phyloP scores from a whole-genome alignment of 2,113 vertebrate genomes.

The Sceloporus undulatus region DNA sequence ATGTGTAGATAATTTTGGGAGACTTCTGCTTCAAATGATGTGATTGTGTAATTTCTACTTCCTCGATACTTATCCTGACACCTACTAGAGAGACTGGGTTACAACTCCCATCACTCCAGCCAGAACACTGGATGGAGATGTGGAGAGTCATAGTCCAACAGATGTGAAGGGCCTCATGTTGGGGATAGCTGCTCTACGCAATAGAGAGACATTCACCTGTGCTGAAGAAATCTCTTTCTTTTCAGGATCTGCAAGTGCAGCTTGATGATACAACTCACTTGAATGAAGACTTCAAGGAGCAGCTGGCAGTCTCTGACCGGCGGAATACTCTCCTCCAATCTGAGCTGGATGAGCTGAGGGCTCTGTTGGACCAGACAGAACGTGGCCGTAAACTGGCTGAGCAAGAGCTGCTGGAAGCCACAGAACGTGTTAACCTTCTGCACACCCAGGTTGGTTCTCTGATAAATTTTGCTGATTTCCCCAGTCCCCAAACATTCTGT shows the following conservation, averaged over 20 bases:
- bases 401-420: conserved; percentile 85
- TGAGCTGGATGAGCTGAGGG: conserved; percentile 83
- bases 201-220: no score
- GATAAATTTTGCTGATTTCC: not conserved
- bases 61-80: no score
- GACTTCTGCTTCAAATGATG: not conserved
- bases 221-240: not conserved
- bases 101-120: no score
- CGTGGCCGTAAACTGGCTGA: conserved; percentile 80
- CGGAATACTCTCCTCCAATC: conserved; percentile 80
- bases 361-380: conserved; percentile 83
- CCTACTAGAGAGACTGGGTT: no score
- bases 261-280: conserved; percentile 76
- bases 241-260: conserved; percentile 80
- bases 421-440: conserved; percentile 83
- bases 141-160: no score
- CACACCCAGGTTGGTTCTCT: conserved; percentile 78
- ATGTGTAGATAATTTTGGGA: not conserved
- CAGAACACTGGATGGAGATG: no score
- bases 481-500: not conserved
- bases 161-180: no score
- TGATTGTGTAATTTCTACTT: not conserved
- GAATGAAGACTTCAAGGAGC: conserved; percentile 82
- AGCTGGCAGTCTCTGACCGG: conserved; percentile 77
- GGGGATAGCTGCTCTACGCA: no score